Percentiles rank a stretch among this genome's conserved stretches.
Evolutionary conservation across 2,113 vertebrate genomes (phyloP).

Genomic region (Hemichromis elongatus): DNA sequence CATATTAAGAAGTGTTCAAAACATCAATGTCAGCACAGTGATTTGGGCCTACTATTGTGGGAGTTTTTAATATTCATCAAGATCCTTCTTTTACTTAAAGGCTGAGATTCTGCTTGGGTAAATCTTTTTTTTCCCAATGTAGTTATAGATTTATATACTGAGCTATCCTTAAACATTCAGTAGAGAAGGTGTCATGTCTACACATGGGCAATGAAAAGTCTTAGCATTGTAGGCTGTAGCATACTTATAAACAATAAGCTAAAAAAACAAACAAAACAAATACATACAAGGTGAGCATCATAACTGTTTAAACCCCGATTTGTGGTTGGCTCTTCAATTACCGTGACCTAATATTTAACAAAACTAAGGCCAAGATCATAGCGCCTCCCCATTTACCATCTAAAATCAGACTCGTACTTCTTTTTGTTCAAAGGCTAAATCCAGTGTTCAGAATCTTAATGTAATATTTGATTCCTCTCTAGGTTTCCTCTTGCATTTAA

Average conservation of each 20-base stretch:
- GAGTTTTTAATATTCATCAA: constrained; percentile 70
- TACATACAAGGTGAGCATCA: not conserved
- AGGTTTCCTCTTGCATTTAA: not conserved
- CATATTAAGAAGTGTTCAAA: constrained; percentile 64
- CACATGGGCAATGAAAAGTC: not conserved
- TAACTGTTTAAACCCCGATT: not conserved
- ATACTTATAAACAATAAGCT: not conserved
- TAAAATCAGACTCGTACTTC: not conserved
- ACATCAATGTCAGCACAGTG: constrained; percentile 43
- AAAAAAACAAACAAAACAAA: not conserved
- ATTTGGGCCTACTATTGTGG: constrained; percentile 45
- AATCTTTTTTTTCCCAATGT: not conserved
- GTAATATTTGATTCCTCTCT: not conserved
- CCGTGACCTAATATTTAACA: not conserved
- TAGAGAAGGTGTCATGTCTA: not conserved
- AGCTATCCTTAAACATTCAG: not conserved
- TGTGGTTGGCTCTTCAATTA: not conserved
- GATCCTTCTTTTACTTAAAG: constrained; percentile 18
- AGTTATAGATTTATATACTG: not conserved
- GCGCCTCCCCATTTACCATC: not conserved
- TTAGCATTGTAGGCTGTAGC: not conserved
- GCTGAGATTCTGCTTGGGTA: constrained; percentile 16
- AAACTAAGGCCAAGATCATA: not conserved
- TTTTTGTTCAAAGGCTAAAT: not conserved
- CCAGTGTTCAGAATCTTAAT: not conserved